Base-by-base conservation (phyloP, 2,888 invertebrate genomes). In the Nomada ferruginata region DNA sequence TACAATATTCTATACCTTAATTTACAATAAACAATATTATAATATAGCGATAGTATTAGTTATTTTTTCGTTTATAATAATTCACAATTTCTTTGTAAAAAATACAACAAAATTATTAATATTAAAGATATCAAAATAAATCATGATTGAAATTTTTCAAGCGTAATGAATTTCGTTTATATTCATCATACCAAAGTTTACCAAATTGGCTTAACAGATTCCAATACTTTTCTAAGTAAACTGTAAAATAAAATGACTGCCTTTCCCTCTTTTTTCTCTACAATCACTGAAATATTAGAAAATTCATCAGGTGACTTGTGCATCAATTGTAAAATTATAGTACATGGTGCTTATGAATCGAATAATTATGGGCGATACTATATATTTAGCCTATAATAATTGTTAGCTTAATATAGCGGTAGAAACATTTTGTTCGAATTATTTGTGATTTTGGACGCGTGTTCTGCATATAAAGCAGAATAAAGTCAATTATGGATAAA, bases 401-500 rank as follows among this genome's bases (percentile, higher is more conserved):
- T 74, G 42, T 66, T 66, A 65, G 42, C 36, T 76, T 47, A 23
- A 60, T 63, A 13, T 11, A 74, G 7, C 2, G 23, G 73, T n/a
- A 42, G 53, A 77, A 55, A 59, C 7, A 52, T 9, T 26, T 55
- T 69, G 36, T 76, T 53, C 52, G 20, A 29, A 71, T 71, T 64
- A 68, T 71, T 42, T 61, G 23, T 77, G 84, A 76, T 84, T 85
- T 86, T 86, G 47, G 72, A 83, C 65, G 50, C 71, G 71, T 52
- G 42, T 15, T 26, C 36, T 81, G 74, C 75, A 53, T 85, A 82
- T 75, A 84, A 76, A 84, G 79, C 9, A 59, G 59, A 84, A 86
- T 77, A 79, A 79, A 82, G 26, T 60, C 68, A 79, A 79, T 60
- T 26, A 47, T 63, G 57, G 59, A 65, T 53, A 60, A 79, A 13